Evolutionary conservation across 2,797 vertebrate species (phyloP).

Genomic region (Enteromius viviparus): DNA sequence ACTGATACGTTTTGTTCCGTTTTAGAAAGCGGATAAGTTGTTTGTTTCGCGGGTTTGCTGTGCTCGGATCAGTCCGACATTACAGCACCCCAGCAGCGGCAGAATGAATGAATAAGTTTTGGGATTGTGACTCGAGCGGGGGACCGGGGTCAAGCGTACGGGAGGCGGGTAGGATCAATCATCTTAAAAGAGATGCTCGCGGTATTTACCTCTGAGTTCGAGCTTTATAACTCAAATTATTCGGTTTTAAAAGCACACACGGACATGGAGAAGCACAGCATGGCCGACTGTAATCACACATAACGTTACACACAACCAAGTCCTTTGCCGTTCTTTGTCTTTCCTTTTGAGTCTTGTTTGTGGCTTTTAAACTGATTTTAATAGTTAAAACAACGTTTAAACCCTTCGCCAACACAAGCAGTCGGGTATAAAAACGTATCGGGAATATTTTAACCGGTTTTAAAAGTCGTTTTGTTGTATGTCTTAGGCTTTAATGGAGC

Average conservation of each 20-base stretch:
- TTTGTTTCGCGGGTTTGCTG: constrained; percentile 49
- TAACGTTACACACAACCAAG: constrained; percentile 8
- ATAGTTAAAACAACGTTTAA: background rate
- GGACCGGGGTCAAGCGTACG: constrained; percentile 71
- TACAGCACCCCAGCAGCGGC: constrained; percentile 64
- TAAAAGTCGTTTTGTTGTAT: constrained; percentile 3
- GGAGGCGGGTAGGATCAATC: constrained; percentile 77
- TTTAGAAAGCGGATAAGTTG: background rate
- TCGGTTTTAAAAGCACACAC: constrained; percentile 1
- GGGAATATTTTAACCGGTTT: background rate
- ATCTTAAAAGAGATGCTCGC: constrained; percentile 59
- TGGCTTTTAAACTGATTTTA: background rate
- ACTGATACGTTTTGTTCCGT: accelerated
- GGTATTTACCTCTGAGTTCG: constrained; percentile 38
- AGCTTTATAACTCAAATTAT: constrained; percentile 44
- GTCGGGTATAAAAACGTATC: background rate
- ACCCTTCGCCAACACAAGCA: background rate
- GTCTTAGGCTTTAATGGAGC: constrained; percentile 20
- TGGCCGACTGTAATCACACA: constrained; percentile 69
- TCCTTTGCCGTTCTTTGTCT: constrained; percentile 28
- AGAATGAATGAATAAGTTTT: constrained; percentile 81
- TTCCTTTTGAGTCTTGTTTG: background rate
- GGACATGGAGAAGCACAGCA: constrained; percentile 69
- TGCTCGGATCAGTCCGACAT: constrained; percentile 63
- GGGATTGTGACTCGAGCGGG: constrained; percentile 60